Evolutionary conservation across 2,797 vertebrate species (phyloP), one percentile per base, ranked within the genome.

Genomic region (Adelosebastes latens): DNA sequence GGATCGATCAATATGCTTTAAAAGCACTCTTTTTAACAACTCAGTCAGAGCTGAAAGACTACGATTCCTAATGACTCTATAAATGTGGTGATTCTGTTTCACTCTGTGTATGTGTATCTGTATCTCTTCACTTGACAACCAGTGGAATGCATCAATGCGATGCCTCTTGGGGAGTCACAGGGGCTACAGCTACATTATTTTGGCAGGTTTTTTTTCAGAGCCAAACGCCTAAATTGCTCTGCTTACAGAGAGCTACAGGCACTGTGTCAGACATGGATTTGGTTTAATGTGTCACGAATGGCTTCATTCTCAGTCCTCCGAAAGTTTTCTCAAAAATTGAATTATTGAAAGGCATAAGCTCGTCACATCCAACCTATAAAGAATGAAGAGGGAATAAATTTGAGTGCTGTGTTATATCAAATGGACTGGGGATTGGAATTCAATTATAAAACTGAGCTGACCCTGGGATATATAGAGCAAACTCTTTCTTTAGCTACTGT

Each of bases 251-350:
- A 77, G 82, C 68, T 58, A 65, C 24, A 58, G 79, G 80, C 75
- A 61, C 53, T 34, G 72, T 77, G 72, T 84, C 77, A 68, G 72
- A 86, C 77, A 77, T 69, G 83, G 74, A 80, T 89, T 78, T 82
- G 52, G 55, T 86, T 79, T 85, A 84, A 89, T 87, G 72, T 73
- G 77, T 77, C 70, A 83, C 62, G 31, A 82, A 72, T 78, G 70
- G 72, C 59, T 83, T 78, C 73, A 88, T 86, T 86, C 86, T 70
- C 68, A 55, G 34, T 55, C 31, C 74, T 76, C 60, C 69, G 56
- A 72, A 66, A 88, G 55, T 70, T 64, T 75, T 79, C 52, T 83
- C 31, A 32, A 55, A 79, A 90, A 70, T 16, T 63, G 66, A 79
- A 82, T 80, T 72, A 79, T 27, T 82, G 71, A 77, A 77, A 86